Conservation (phyloP, 2,888 invertebrate species). For the Eupithecia inturbata region DNA sequence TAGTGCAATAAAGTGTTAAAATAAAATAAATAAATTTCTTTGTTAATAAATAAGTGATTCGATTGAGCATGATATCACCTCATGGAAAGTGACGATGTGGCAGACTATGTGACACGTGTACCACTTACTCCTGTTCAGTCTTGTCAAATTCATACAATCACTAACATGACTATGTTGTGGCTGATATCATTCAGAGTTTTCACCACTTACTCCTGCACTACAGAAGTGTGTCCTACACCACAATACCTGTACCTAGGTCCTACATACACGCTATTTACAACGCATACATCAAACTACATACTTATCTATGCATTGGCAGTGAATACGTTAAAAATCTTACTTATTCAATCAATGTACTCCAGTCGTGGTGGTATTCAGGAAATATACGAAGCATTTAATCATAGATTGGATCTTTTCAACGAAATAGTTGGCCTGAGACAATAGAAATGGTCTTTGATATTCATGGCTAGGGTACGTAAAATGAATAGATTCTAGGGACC, state of each 20-base stretch:
- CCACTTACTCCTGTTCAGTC: neutral
- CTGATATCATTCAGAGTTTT: neutral
- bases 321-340: constrained; percentile 48
- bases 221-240: constrained; percentile 11
- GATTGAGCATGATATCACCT: neutral
- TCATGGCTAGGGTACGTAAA: neutral
- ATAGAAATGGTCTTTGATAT: neutral
- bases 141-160: neutral
- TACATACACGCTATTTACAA: constrained; percentile 33
- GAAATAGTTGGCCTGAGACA: neutral
- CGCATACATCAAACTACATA: constrained; percentile 38
- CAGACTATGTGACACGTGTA: too few relatives aligned
- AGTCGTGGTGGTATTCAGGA: constrained; percentile 50
- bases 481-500: neutral
- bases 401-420: constrained; percentile 15
- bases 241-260: constrained; percentile 5
- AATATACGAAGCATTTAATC: constrained; percentile 24
- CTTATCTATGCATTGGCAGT: constrained; percentile 18
- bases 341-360: constrained; percentile 51
- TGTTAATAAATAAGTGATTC: too few relatives aligned
- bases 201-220: constrained; percentile 6
- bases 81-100: neutral
- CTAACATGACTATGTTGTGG: neutral
- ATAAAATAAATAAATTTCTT: too few relatives aligned
- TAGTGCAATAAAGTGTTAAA: too few relatives aligned